These are phyloP conservation scores for Agrypnia vestita DNA, from an alignment of 1,140 invertebrate species.

Conservation along the genomic window DNA sequence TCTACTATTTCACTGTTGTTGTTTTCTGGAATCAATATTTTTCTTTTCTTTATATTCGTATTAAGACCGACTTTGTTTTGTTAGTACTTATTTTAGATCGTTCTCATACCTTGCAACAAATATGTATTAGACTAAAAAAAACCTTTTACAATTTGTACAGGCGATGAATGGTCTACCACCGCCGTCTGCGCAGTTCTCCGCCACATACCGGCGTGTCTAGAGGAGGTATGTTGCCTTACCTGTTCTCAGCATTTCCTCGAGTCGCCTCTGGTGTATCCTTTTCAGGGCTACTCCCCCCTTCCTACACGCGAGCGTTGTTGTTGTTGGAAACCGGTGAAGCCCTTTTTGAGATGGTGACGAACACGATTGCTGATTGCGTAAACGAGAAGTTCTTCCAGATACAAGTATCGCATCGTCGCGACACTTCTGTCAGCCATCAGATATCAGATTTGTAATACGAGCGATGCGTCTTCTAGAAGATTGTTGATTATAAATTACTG, in stretches of 20 bases:
- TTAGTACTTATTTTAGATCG: no score
- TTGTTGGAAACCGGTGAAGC: not conserved
- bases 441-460: no score
- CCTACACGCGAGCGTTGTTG: not conserved
- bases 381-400: not conserved
- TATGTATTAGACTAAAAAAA: no score
- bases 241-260: not conserved
- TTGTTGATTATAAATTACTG: no score
- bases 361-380: not conserved
- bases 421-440: not conserved
- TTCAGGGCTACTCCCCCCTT: not conserved
- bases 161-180: constrained; percentile 3
- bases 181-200: not conserved
- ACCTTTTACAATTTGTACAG: not conserved
- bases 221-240: not conserved
- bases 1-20: no score
- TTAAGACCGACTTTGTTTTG: no score
- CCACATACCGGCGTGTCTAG: not conserved
- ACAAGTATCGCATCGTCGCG: not conserved
- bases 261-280: no score
- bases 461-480: no score
- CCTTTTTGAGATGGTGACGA: not conserved
- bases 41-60: no score
- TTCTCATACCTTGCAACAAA: no score
- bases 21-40: no score